A percentile compares a stretch with the other conserved stretches of the same genome.
phyloP scores from a whole-genome alignment of 2,888 invertebrate genomes.

The Drosophila infuscata region DNA sequence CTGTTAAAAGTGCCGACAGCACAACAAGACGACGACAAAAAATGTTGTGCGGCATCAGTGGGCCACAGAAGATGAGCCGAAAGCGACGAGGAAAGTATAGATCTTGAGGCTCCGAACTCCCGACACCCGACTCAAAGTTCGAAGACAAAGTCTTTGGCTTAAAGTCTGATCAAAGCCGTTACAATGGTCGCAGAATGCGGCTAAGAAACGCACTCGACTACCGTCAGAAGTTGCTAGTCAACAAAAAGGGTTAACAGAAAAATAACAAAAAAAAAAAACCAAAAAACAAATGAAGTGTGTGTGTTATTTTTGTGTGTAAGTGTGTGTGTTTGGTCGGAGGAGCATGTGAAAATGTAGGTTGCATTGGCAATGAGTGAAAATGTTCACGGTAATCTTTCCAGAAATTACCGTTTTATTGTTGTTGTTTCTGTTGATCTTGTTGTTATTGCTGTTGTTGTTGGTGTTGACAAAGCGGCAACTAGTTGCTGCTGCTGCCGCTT shows the following conservation, averaged over 20 bases:
- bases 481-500: constrained; percentile 36
- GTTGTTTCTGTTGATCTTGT: constrained; percentile 25
- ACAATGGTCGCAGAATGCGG: constrained; percentile 68
- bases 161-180: constrained; percentile 73
- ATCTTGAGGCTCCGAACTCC: constrained; percentile 9
- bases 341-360: constrained; percentile 72
- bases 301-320: neutral
- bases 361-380: constrained; percentile 74
- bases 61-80: constrained; percentile 39
- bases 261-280: too few species aligned
- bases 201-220: constrained; percentile 57
- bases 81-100: constrained; percentile 43
- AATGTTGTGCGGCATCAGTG: constrained; percentile 43
- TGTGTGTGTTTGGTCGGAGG: constrained; percentile 22
- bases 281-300: constrained; percentile 15
- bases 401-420: constrained; percentile 70
- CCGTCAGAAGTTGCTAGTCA: constrained; percentile 16
- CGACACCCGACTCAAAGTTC: constrained; percentile 15
- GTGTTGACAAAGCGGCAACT: constrained; percentile 72
- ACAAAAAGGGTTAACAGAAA: constrained; percentile 55
- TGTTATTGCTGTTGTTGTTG: constrained; percentile 22
- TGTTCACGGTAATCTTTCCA: constrained; percentile 69
- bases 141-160: constrained; percentile 5
- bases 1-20: constrained; percentile 75
- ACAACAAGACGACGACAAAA: constrained; percentile 43